Base-by-base conservation (phyloP, 37 sponge, comb jelly and placozoan genomes). In the Hormiphora californensis region DNA sequence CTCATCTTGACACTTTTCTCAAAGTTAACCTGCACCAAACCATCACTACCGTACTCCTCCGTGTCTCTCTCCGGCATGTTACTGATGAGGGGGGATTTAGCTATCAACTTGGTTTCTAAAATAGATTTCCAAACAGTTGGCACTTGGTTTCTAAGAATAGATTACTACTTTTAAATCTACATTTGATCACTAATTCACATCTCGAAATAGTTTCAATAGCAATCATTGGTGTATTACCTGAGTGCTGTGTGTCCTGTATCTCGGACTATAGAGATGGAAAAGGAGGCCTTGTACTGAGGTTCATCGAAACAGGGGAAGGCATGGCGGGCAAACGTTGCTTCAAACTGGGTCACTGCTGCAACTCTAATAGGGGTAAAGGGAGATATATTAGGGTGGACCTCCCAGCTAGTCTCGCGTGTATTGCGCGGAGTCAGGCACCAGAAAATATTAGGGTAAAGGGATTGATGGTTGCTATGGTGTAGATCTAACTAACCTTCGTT, bases 251-350 rank as follows among this genome's bases (percentile, higher is more conserved):
- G 67, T 0, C 32, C 40, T 2, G 86, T 0, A 35, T 81, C 86
- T 36, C 92, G 90, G 0, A 89, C 89, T 39, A 97, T 88, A 4
- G 87, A 53, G 15, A 97, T 92, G 43, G 89, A 88, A 86, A 97
- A 97, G 46, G 87, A 90, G 21, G 98, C 95, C 87, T 97, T 97
- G 63, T 94, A 54, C 0, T 78, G 87, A 39, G 98, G 98, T 69
- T 97, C 98, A 54, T 97, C 98, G 73, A 97, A 97, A 85, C 98
- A 97, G 23, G 95, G 98, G 55, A 97, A 97, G 23, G 98, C 98
- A 54, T 39, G 88, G 7, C 98, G 81, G n/a, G 98, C 98, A 87
- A 90, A 90, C 9, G 95, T 94, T 7, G 98, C 89, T 39, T 97
- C 98, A 87, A 97, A 94, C 89, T 97, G 94, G 11, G 98, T 97